Percentiles rank a stretch among this genome's conserved stretches.
These are phyloP conservation scores for Cheilosia vulpina DNA, from an alignment of 2,888 invertebrate species.

Conservation along the genomic window DNA sequence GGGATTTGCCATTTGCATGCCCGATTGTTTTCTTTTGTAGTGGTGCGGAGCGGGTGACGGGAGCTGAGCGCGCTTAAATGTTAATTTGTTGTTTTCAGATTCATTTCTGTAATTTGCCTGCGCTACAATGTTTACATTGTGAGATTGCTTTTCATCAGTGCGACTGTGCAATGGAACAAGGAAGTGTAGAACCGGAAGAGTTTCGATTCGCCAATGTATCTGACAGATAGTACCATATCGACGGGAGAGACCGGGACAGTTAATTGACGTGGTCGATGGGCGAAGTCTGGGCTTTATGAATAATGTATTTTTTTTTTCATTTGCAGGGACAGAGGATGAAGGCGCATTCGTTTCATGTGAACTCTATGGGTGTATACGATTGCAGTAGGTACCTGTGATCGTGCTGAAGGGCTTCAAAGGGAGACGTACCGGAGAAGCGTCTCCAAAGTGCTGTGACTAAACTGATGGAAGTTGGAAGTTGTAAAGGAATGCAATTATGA, in stretches of 20 bases:
- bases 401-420: background rate
- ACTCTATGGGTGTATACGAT: no score
- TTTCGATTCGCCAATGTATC: background rate
- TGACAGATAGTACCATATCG: background rate
- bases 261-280: slow-evolving; percentile 3
- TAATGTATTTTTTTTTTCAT: background rate
- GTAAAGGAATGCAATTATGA: no score
- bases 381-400: background rate
- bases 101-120: slow-evolving; percentile 68
- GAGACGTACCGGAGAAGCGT: background rate
- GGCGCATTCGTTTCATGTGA: background rate
- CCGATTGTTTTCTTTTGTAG: slow-evolving; percentile 51
- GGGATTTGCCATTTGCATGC: slow-evolving; percentile 62
- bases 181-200: slow-evolving; percentile 67
- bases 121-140: slow-evolving; percentile 66
- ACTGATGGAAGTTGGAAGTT: no score
- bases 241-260: background rate
- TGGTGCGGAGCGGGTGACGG: background rate
- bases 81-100: slow-evolving; percentile 62
- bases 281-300: background rate
- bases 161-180: slow-evolving; percentile 33
- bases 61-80: slow-evolving; percentile 52
- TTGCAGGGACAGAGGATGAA: background rate
- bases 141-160: slow-evolving; percentile 54
- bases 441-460: no score